Conservation (phyloP, 2,113 vertebrate species). For the Oxygymnocypris stewartii region DNA sequence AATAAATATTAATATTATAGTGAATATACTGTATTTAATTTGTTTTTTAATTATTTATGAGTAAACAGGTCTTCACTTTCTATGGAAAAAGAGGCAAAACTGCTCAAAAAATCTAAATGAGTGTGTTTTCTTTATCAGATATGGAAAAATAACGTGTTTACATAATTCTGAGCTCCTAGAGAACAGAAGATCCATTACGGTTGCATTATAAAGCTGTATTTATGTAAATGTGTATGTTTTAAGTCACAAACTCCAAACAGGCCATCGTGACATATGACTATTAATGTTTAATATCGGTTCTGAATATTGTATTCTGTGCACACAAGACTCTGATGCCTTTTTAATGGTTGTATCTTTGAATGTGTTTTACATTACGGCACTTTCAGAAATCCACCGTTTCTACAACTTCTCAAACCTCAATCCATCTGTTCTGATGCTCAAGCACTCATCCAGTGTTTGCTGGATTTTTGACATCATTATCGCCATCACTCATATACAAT, state of each 20-base stretch:
- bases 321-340: constrained; percentile 81
- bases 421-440: neutral
- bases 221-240: constrained; percentile 72
- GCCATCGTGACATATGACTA: constrained; percentile 63
- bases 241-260: constrained; percentile 58
- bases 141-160: constrained; percentile 86
- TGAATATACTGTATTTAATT: constrained; percentile 99
- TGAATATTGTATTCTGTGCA: constrained; percentile 91
- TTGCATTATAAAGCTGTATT: constrained; percentile 87
- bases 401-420: neutral
- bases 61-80: constrained; percentile 89
- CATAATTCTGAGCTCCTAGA: constrained; percentile 82
- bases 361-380: too few relatives aligned
- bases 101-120: constrained; percentile 77
- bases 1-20: constrained; percentile 89
- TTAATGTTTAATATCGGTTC: constrained; percentile 85
- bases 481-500: too few relatives aligned
- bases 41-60: constrained; percentile 93
- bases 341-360: constrained; percentile 83
- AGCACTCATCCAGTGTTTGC: neutral
- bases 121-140: constrained; percentile 82
- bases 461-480: too few relatives aligned
- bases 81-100: constrained; percentile 84
- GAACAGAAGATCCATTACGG: constrained; percentile 76
- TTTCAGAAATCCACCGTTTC: neutral